Evolutionary conservation across 2,113 vertebrate species (phyloP).

Genomic region (Paramisgurnus dabryanus): DNA sequence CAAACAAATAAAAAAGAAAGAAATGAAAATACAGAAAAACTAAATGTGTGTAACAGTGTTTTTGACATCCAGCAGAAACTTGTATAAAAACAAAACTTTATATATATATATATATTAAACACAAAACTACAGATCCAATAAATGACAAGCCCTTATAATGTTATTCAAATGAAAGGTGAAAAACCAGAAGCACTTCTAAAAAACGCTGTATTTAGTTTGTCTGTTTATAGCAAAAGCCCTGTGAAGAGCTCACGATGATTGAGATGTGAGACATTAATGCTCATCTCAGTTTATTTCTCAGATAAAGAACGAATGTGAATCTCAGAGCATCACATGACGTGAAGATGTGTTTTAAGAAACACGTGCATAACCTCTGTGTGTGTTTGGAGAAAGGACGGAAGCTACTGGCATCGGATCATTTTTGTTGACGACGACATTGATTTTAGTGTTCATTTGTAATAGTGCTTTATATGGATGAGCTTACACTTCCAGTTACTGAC

Average conservation of each 20-base stretch:
- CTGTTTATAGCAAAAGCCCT: neutral
- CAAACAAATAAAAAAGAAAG: conserved; percentile 8
- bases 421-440: conserved; percentile 20
- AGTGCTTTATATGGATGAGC: neutral
- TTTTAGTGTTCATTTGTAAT: conserved; percentile 42
- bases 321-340: conserved; percentile 44
- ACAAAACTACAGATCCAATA: conserved; percentile 26
- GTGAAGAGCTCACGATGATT: too few relatives aligned
- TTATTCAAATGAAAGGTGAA: conserved; percentile 27
- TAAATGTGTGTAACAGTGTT: conserved; percentile 41
- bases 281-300: too few relatives aligned
- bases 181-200: too few relatives aligned
- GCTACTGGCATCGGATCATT: conserved; percentile 20
- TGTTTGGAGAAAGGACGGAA: conserved; percentile 22
- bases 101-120: conserved; percentile 19
- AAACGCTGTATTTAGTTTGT: conserved; percentile 32
- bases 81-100: conserved; percentile 13
- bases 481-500: too few relatives aligned
- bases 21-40: neutral
- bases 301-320: neutral
- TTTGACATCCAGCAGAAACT: conserved; percentile 52
- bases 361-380: neutral
- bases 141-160: conserved; percentile 48
- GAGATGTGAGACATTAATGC: too few relatives aligned
- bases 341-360: neutral